Base-by-base conservation (phyloP, 2,797 vertebrate genomes). In the Paratrypauchen microcephalus region DNA sequence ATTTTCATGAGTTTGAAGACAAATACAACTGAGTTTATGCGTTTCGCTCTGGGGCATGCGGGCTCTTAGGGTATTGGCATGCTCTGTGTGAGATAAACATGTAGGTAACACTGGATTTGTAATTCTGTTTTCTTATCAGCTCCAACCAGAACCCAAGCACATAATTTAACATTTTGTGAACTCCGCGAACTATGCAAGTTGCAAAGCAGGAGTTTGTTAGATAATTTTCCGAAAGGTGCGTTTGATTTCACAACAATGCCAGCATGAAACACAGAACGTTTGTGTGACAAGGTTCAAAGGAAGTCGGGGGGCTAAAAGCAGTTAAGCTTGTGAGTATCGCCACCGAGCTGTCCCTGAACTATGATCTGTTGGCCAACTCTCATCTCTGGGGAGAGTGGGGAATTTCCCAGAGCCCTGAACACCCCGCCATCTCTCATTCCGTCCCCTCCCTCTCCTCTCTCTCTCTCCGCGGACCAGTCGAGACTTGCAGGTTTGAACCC, bases 401-500 rank as follows among this genome's bases (percentile, higher is more conserved):
- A 88, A 84, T 82, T 91, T 91, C 90, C 87, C 89, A 91, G 86
- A 89, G 80, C 79, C 84, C 78, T 68, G 64, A 82, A 83, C 80
- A 75, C 70, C 78, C 83, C 78, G 1, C 76, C 75, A 68, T 83
- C 76, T 73, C 83, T 76, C 83, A 75, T 73, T 75, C 84, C 81
- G 81, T 30, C 72, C 73, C 67, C 66, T 57, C 52, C 65, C 66
- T 28, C 48, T 48, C 64, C 73, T 1, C 56, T 16, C 56, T n/a
- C 65, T 63, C 77, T 47, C 77, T 62, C 77, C 58, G 74, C 4
- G 52, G 83, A 86, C 85, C 84, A 79, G 87, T 87, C 84, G 79
- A 87, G 91, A 90, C 86, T 78, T 85, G 85, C 87, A 86, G 86
- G 88, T 90, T 81, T 90, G 86, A 88, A 84, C 83, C 80, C 84